Percentiles rank a stretch among this genome's conserved stretches.
Evolutionary conservation across 2,797 vertebrate species (phyloP).

Genomic region (Manis pentadactyla): DNA sequence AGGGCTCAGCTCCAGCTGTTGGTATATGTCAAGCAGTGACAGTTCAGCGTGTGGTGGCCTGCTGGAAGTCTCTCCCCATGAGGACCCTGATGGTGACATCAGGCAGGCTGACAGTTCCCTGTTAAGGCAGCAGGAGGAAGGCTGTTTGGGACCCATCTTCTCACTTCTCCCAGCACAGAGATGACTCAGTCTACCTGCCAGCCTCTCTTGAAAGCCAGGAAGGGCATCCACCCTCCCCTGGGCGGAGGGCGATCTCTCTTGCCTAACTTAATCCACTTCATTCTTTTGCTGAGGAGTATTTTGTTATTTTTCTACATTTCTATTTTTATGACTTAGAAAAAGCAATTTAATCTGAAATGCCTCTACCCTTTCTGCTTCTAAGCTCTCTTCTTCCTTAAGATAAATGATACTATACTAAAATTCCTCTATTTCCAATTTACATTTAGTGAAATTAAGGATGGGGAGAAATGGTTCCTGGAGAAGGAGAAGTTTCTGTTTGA

Average conservation of each 20-base stretch:
- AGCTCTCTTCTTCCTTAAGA: neutral
- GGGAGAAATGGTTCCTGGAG: neutral
- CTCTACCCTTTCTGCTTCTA: neutral
- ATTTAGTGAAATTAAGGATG: neutral
- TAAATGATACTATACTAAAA: neutral
- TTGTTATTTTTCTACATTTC: constrained; percentile 5
- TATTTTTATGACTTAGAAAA: neutral
- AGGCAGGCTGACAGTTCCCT: neutral
- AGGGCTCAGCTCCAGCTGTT: neutral
- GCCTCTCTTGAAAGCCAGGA: neutral
- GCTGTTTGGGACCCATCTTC: neutral
- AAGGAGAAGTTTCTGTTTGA: neutral
- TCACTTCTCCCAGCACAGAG: neutral
- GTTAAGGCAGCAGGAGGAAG: neutral
- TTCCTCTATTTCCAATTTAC: neutral
- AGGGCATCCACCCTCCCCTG: neutral
- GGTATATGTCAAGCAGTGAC: neutral
- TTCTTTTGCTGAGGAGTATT: neutral
- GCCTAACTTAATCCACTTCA: neutral
- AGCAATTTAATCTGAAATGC: neutral
- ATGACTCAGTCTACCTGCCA: neutral
- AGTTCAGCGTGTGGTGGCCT: neutral
- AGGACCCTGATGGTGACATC: neutral
- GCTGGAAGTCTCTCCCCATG: neutral
- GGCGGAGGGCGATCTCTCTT: neutral